Percentiles rank a stretch among this genome's conserved stretches.
phyloP scores from a whole-genome alignment of 1,140 invertebrate genomes.

The Schlechtendalia chinensis region DNA sequence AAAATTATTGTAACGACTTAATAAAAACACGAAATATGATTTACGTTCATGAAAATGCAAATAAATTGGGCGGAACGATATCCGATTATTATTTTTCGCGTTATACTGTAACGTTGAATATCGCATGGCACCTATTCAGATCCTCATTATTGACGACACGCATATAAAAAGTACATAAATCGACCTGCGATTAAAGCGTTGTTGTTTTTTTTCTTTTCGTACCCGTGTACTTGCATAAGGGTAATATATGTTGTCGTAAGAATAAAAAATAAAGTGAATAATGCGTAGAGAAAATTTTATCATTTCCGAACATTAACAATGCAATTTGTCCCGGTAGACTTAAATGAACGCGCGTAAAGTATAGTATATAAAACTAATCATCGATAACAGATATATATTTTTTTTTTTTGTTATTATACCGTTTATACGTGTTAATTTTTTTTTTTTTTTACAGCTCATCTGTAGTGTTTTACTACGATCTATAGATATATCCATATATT shows the following conservation, averaged over 20 bases:
- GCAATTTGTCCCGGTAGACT: slow-evolving; percentile 20
- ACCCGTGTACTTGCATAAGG: background rate
- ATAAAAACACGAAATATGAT: background rate
- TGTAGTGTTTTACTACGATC: background rate
- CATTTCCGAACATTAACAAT: background rate
- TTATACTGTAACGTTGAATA: too few species aligned
- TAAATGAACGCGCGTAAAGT: slow-evolving; percentile 1
- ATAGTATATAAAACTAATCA: slow-evolving; percentile 9
- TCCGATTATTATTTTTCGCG: too few species aligned
- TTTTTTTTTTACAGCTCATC: background rate
- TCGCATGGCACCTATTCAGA: too few species aligned
- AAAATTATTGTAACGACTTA: background rate
- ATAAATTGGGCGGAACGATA: slow-evolving; percentile 11
- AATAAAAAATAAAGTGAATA: background rate
- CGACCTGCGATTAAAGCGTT: background rate
- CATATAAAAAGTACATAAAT: background rate
- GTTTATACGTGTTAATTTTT: background rate
- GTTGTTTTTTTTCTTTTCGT: background rate
- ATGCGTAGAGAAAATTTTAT: background rate
- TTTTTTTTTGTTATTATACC: background rate
- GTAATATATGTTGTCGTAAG: too few species aligned
- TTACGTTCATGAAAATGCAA: slow-evolving; percentile 7
- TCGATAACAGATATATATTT: slow-evolving; percentile 1
- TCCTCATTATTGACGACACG: background rate
- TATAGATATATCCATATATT: background rate